phyloP scores from a whole-genome alignment of 2,797 vertebrate species.

The Hapalemur alaotrensis region DNA sequence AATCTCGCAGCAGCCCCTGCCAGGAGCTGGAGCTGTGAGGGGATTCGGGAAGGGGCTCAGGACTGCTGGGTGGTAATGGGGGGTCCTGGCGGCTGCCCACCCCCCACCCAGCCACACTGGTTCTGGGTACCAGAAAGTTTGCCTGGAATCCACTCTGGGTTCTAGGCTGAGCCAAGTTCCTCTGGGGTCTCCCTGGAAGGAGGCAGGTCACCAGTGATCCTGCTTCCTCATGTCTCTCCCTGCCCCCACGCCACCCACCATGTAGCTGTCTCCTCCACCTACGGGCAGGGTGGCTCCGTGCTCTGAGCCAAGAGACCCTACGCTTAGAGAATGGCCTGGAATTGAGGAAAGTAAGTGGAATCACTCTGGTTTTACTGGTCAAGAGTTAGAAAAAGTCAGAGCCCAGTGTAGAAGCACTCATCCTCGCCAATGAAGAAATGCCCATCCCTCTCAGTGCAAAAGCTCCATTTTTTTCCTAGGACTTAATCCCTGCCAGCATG shows the following conservation, averaged over 20 bases:
- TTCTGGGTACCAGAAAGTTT: background rate
- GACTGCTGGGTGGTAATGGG: constrained; percentile 51
- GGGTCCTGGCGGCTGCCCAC: background rate
- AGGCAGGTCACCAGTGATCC: background rate
- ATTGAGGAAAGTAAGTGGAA: background rate
- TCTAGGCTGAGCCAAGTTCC: background rate
- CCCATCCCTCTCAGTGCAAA: background rate
- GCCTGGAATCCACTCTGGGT: background rate
- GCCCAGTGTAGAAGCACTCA: background rate
- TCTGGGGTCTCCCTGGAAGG: background rate
- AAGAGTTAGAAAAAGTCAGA: background rate
- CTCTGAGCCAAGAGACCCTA: background rate
- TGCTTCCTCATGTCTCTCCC: background rate
- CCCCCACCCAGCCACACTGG: background rate
- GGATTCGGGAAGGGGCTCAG: constrained; percentile 58
- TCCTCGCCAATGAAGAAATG: background rate
- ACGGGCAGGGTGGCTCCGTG: background rate
- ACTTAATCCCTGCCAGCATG: background rate
- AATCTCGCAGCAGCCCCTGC: constrained; percentile 84
- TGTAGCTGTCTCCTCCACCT: background rate
- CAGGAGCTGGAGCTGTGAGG: constrained; percentile 77
- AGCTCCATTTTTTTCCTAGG: background rate
- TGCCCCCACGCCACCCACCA: background rate
- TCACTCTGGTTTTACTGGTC: background rate
- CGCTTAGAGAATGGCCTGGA: background rate